Base-by-base conservation (phyloP, 1,140 invertebrate genomes). In the Eufriesea mexicana region DNA sequence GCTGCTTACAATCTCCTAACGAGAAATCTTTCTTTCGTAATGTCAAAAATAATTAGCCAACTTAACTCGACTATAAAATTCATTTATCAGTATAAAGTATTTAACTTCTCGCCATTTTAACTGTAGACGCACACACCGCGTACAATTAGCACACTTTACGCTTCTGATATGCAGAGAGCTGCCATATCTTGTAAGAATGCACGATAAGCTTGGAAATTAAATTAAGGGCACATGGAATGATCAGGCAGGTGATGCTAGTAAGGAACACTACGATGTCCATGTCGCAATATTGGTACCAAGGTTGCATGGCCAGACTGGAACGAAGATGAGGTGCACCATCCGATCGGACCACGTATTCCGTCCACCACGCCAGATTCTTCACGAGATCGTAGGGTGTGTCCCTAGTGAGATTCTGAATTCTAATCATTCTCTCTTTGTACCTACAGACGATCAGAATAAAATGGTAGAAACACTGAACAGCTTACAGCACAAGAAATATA, bases 261-360 rank as follows among this genome's bases (percentile, higher is more conserved):
- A 91, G 67, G 12, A 87, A 72, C 12, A 84, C 89, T 45, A 92
- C 84, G 0, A 93, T 79, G 10, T 94, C 93, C 64, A 90, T 84
- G 14, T 92, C 87, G 18, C 88, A 83, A 72, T 84, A 85, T n/a
- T 89, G 78, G 18, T 90, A 94, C 93, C 93, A 95, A 49, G 91
- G 88, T 45, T 94, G 90, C 78, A 93, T 83, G 28, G 83, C 86
- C n/a, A 92, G 88, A 57, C 85, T 89, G 67, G 89, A 93, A 72
- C 89, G 88, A 51, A 95, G 87, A 90, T 95, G 94, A 57, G 89
- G 83, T 5, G 93, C 93, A 20, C 95, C 95, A 57, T 94, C 94
- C 80, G 95, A 92, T 49, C 95, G 89, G 49, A 96, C 91, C 18
- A 95, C 94, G 88, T 95, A 95, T 85, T 96, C 95, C 16, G 93